A percentile compares a stretch with the other conserved stretches of the same genome.
Conservation (phyloP, 2,797 vertebrate genomes). For the Coilia nasus region DNA sequence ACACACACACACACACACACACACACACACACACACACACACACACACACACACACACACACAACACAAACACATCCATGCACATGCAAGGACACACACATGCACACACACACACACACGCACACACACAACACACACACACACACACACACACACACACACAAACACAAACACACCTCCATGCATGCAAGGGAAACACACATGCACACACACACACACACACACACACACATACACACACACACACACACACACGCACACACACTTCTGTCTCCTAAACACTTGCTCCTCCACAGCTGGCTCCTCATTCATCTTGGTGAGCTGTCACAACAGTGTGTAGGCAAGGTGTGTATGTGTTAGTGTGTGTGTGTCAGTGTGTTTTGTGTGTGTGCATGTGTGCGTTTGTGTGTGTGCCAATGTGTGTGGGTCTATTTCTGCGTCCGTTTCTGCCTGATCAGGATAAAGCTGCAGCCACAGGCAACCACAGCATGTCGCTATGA, state of each 20-base stretch:
- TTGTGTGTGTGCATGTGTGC: background rate
- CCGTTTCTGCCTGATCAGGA: slow-evolving; percentile 22
- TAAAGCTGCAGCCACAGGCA: slow-evolving; percentile 11
- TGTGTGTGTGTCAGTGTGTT: background rate
- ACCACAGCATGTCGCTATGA: background rate
- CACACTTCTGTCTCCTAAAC: background rate
- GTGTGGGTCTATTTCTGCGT: background rate
- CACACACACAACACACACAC: background rate
- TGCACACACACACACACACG: background rate
- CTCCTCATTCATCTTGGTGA: slow-evolving; percentile 32
- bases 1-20: background rate
- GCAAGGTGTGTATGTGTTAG: background rate
- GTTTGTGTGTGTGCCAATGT: background rate
- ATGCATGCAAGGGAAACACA: too few species aligned
- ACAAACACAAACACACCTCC: too few species aligned
- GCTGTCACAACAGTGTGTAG: slow-evolving; percentile 2
- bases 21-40: background rate
- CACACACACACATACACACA: background rate
- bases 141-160: too few species aligned
- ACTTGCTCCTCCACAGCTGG: slow-evolving; percentile 20
- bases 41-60: background rate
- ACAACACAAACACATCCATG: background rate
- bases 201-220: background rate
- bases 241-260: background rate
- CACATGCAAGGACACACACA: too few species aligned